Base-by-base conservation (phyloP, 2,113 vertebrate species). In the Alectura lathami region DNA sequence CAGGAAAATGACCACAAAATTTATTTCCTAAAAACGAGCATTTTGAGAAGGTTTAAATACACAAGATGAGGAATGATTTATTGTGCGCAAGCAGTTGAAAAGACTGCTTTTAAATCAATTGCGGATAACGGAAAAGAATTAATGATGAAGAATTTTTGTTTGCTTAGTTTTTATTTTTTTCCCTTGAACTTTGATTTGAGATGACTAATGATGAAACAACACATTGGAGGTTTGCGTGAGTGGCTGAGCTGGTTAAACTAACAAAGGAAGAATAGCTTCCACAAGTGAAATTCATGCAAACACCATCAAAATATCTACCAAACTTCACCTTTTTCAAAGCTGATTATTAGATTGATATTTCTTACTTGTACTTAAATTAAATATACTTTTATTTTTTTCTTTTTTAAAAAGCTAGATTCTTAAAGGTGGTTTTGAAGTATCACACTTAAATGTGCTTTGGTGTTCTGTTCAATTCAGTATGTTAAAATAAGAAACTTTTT, bases 21-120 rank as follows among this genome's bases (percentile, higher is more conserved):
- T 86, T 86, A 22, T 54, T 86, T 91, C 27, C 30, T 73, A 38
- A 83, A 64, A 96, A 32, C 13, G 70, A 73, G 5, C 47, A 75
- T 17, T 88, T 90, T 86, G 34, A 47, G 15, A 30, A 42, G 32
- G 6, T 74, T 86, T 59, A 68, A 48, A 34, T 26, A 73, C 40
- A 45, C 22, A 79, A 56, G 43, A 66, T 91, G 20, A 95, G 20
- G 38, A 83, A 82, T 91, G 17, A 90, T 92, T 56, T 92, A 74
- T 93, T 89, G 53, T 43, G 56, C 72, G 36, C 83, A 96, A 94
- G 79, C 57, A 88, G 16, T 50, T 89, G 32, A 93, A 95, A 93
- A 85, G 21, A 38, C 23, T 80, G 34, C 8, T 83, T 94, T 95
- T 66, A 91, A 95, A 87, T 95, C 78, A 93, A 13, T 89, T 91